These are phyloP conservation scores for Periophthalmus modestus DNA, from an alignment of 2,113 vertebrate genomes.

Conservation along the genomic window DNA sequence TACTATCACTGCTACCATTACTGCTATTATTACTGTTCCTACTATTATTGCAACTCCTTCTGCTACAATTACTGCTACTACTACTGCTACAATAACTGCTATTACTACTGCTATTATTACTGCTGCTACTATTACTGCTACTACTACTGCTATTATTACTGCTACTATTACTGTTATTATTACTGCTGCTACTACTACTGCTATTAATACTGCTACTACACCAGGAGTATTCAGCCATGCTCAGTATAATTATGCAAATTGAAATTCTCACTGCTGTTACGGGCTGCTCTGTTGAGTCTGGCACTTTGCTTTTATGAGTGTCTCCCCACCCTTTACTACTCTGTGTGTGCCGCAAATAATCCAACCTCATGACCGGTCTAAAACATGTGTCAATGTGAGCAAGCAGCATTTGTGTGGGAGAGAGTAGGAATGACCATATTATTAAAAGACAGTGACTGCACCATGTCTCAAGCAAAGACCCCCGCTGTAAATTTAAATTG, in stretches of 20 bases:
- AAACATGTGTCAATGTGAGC: conserved; percentile 47
- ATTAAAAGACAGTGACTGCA: conserved; percentile 8
- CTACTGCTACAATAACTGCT: too few relatives aligned
- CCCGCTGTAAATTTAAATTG: conserved; percentile 55
- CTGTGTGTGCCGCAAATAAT: conserved; percentile 23
- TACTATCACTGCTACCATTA: too few relatives aligned
- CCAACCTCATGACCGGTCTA: conserved; percentile 36
- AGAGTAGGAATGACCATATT: conserved; percentile 22
- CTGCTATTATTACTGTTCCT: too few relatives aligned
- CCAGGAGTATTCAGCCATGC: conserved; percentile 4
- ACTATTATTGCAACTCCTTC: too few relatives aligned
- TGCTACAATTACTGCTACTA: too few relatives aligned
- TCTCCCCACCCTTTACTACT: conserved; percentile 31
- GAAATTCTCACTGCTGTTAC: conserved; percentile 34
- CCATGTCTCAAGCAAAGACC: conserved; percentile 15
- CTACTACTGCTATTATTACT: too few relatives aligned
- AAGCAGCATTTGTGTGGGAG: conserved; percentile 35
- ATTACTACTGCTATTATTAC: too few relatives aligned
- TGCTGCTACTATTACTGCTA: too few relatives aligned
- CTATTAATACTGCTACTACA: background rate
- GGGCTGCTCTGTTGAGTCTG: conserved; percentile 38
- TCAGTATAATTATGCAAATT: conserved; percentile 52
- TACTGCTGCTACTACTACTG: background rate
- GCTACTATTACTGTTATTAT: too few relatives aligned
- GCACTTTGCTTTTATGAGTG: conserved; percentile 40